These are phyloP conservation scores for Patiria miniata DNA, from an alignment of 35 echinoderm and acorn worm genomes.

Conservation along the genomic window DNA sequence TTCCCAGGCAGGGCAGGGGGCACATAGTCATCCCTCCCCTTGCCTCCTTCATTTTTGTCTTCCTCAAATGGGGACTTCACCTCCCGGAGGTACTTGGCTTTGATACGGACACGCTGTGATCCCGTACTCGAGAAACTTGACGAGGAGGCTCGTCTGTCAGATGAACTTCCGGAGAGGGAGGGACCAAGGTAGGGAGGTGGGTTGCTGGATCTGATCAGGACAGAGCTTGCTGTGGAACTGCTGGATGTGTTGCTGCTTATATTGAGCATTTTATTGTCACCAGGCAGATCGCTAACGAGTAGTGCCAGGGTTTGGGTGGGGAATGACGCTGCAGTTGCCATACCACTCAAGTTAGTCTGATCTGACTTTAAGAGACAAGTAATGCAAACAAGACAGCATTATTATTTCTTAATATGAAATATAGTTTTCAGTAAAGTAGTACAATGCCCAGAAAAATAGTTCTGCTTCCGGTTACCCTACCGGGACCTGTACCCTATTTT, in stretches of 20 bases:
- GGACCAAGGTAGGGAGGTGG: background rate
- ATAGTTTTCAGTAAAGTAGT: no score
- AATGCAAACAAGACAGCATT: no score
- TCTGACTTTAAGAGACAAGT: no score
- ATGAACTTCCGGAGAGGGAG: background rate
- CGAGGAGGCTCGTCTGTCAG: background rate
- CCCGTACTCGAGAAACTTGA: slow-evolving; percentile 63
- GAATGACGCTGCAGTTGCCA: no score
- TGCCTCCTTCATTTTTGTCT: background rate
- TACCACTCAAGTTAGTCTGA: no score
- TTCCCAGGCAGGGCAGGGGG: slow-evolving; percentile 78
- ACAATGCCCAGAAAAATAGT: no score
- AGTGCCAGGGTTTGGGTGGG: no score
- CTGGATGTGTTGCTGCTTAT: slow-evolving; percentile 21
- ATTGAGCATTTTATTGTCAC: background rate
- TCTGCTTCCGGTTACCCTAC: no score
- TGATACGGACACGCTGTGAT: slow-evolving; percentile 81
- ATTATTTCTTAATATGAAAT: no score
- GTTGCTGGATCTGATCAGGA: slow-evolving; percentile 46
- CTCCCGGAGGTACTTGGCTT: slow-evolving; percentile 87
- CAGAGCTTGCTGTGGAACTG: slow-evolving; percentile 43
- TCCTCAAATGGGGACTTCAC: slow-evolving; percentile 83
- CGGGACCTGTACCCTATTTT: no score
- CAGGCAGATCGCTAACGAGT: no score
- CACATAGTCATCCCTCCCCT: slow-evolving; percentile 14